Evolutionary conservation across 2,888 invertebrate species (phyloP), one percentile per base, ranked within the genome.

Genomic region (Cerastis rubricosa): DNA sequence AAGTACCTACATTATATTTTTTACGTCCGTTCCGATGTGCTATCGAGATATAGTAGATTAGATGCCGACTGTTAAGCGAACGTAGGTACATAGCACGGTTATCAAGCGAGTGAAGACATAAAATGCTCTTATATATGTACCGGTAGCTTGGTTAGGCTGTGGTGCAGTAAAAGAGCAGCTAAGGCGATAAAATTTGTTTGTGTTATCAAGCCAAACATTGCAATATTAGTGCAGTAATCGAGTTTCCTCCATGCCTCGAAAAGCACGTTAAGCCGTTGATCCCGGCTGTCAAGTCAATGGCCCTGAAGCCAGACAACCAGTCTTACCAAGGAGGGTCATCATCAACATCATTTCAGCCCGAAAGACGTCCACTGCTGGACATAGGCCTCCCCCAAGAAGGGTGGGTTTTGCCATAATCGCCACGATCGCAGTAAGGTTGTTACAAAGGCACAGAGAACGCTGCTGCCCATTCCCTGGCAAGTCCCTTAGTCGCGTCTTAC

Each of bases 11-110:
- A 76, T 74, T 74, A 35, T 63, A 84, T 87, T 78, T 81, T 85
- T 75, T 71, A 85, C 68, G 74, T 78, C 49, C 68, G 84, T 88
- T 88, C 87, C 70, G 81, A 85, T 83, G 87, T 80, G 82, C 76
- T 85, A 89, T 92, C 90, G 89, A 92, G 93, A 94, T 94, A 89
- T 90, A 90, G 92, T 90, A 92, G 94, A 94, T 94, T 92, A 93
- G 90, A 89, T 89, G 87, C 86, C 86, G 79, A 89, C 88, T 90
- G 89, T 86, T 90, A 89, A 89, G 86, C 89, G 90, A 83, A 83
- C 72, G 69, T 85, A 85, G 49, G 71, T 47, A 76, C 87, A 87
- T 89, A 86, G 63, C 54, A 14, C 85, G 85, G 88, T 90, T 91
- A 92, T 91, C 91, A 89, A 77, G 78, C 80, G 85, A 88, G 87